Conservation (phyloP, 1,140 invertebrate species). For the Trachelipus rathkii region DNA sequence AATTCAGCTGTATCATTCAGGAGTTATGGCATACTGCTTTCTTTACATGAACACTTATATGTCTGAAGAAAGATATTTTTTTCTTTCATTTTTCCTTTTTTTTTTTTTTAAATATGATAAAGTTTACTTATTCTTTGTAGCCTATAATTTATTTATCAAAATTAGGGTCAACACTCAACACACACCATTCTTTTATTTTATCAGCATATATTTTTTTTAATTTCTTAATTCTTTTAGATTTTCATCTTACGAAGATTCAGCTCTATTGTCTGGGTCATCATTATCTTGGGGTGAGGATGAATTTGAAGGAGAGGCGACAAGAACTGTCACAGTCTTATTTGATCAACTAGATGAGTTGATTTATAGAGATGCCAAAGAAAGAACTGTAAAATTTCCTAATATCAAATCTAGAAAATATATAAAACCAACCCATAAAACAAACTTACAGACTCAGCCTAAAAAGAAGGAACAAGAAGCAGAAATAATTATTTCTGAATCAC, state of each 20-base stretch:
- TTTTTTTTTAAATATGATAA: background rate
- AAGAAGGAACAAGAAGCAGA: too few relatives aligned
- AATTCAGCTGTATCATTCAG: background rate
- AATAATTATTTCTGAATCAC: background rate
- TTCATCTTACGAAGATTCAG: background rate
- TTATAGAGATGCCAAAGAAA: constrained; percentile 27
- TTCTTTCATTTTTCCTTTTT: background rate
- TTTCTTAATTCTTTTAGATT: background rate
- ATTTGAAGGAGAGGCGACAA: constrained; percentile 44
- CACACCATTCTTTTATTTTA: background rate
- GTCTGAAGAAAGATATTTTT: background rate
- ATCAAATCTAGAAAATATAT: too few relatives aligned
- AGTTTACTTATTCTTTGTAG: background rate
- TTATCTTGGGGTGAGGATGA: constrained; percentile 45
- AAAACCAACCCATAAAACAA: too few relatives aligned
- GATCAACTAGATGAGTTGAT: constrained; percentile 39
- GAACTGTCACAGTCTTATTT: constrained; percentile 39
- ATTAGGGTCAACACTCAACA: background rate
- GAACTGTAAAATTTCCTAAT: background rate
- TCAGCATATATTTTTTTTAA: background rate
- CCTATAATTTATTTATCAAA: background rate
- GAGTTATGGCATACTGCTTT: too few relatives aligned
- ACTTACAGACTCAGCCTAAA: too few relatives aligned
- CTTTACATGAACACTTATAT: too few relatives aligned
- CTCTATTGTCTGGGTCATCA: constrained; percentile 34